Base-by-base conservation (phyloP, 2,113 vertebrate species). In the Sisor rabdophorus region DNA sequence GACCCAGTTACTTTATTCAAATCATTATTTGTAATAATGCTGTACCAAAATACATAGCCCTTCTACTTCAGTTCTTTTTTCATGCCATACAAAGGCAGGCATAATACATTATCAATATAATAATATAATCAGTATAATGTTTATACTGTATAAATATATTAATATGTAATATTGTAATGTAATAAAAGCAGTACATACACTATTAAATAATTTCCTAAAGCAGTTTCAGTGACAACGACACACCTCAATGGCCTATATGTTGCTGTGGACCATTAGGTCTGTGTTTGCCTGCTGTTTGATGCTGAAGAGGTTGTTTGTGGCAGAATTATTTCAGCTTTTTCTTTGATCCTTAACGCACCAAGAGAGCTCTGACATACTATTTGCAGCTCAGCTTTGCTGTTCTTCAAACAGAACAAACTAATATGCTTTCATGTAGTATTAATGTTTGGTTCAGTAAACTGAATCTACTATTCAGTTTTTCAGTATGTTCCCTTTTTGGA, bases 221-320 rank as follows among this genome's bases (percentile, higher is more conserved):
- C 24, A 52, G 24, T 52, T 69, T 52, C 24, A 30, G 24, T 69
- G 20, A 50, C 9, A 1, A 50, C 19, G 24, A 28, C 17, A 24
- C 24, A 69, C 65, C 47, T 69, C 7, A 11, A 59, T 58, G 59
- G 8, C 28, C 26, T 36, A 3, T 22, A 36, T 20, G 63, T 50
- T 40, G n/a, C 11, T 5, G 4, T 55, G 52, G 73, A 50, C 52
- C 52, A 56, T 76, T 67, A 67, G 17, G 22, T 24, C 22, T 13
- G 15, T 61, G 71, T 28, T 60, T 73, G 15, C 22, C 52, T 55
- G 50, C 22, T 53, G 40, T 76, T 68, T 76, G 74, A 76, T 76
- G 74, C 61, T 74, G 47, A 28, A 74, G 72, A 74, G 72, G 40
- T 74, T 74, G 59, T 74, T 60, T 74, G 72, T 63, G 58, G 72